Conservation (phyloP, 2,797 vertebrate genomes). For the Parotocinclus haroldoi region DNA sequence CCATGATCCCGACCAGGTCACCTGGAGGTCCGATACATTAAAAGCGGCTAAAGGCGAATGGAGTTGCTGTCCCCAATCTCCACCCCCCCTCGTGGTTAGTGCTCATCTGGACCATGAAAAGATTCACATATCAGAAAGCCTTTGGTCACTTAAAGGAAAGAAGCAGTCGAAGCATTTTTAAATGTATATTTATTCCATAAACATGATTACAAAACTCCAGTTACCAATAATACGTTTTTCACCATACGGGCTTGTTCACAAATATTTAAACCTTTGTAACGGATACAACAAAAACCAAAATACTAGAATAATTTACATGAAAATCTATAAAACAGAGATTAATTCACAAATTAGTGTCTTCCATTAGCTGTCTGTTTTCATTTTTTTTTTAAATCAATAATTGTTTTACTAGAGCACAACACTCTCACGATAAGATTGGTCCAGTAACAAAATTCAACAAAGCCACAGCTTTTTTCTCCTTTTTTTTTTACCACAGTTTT, state of each 20-base stretch:
- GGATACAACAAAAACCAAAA: conserved; percentile 98
- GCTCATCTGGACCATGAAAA: too few species aligned
- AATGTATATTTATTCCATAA: conserved; percentile 99
- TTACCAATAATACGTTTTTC: conserved; percentile 99
- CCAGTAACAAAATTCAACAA: conserved; percentile 99
- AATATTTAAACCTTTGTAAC: conserved; percentile 99
- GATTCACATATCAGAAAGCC: too few species aligned
- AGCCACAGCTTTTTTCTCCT: conserved; percentile 52
- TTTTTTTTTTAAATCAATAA: conserved; percentile 74
- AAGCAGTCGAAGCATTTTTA: conserved; percentile 69
- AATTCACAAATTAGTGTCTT: conserved; percentile 94
- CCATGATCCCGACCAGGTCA: too few species aligned
- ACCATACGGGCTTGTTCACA: conserved; percentile 99
- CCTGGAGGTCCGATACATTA: too few species aligned
- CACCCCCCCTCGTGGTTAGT: too few species aligned
- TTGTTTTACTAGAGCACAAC: conserved; percentile 88
- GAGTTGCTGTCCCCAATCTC: too few species aligned
- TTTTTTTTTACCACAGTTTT: conserved; percentile 69
- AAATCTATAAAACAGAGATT: conserved; percentile 99
- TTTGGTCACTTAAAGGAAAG: neutral
- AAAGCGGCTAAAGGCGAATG: too few species aligned
- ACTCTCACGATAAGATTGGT: conserved; percentile 99
- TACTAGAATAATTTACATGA: conserved; percentile 99
- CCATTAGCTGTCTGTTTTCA: conserved; percentile 84
- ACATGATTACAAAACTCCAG: conserved; percentile 99